Percentiles rank a stretch among this genome's conserved stretches.
Evolutionary conservation across 2,113 vertebrate genomes (phyloP).

Genomic region (Morone chrysops): DNA sequence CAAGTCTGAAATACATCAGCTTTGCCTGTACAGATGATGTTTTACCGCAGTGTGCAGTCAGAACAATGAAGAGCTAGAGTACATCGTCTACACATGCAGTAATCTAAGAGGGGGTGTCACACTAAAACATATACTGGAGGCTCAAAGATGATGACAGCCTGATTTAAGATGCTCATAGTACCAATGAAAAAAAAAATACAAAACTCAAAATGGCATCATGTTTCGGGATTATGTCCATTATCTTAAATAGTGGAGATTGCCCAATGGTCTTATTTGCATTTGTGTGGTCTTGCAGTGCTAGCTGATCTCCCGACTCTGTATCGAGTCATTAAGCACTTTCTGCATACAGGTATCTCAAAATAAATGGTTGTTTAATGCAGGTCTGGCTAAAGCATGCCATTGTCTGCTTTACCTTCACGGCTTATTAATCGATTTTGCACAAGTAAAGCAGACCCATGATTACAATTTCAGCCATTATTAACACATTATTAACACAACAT

Average conservation of each 20-base stretch:
- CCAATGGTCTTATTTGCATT: not conserved
- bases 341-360: constrained; percentile 4
- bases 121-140: not conserved
- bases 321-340: constrained; percentile 28
- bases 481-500: constrained; percentile 9
- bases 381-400: constrained; percentile 19
- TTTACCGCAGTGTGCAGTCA: constrained; percentile 41
- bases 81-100: not conserved
- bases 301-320: not conserved
- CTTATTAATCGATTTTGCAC: constrained; percentile 35
- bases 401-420: constrained; percentile 1
- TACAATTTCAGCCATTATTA: constrained; percentile 21
- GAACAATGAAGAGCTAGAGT: constrained; percentile 38
- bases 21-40: constrained; percentile 40
- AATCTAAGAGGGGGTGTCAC: not conserved
- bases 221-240: not conserved
- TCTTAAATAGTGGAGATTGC: not conserved
- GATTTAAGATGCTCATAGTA: not conserved
- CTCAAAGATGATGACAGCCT: not conserved
- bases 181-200: not conserved
- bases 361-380: constrained; percentile 11
- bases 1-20: constrained; percentile 67
- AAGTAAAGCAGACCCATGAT: constrained; percentile 32
- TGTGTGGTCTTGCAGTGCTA: not conserved
- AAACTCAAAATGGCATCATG: not conserved